These are phyloP conservation scores for Atractosteus spatula DNA, from an alignment of 2,113 vertebrate species.

Conservation along the genomic window DNA sequence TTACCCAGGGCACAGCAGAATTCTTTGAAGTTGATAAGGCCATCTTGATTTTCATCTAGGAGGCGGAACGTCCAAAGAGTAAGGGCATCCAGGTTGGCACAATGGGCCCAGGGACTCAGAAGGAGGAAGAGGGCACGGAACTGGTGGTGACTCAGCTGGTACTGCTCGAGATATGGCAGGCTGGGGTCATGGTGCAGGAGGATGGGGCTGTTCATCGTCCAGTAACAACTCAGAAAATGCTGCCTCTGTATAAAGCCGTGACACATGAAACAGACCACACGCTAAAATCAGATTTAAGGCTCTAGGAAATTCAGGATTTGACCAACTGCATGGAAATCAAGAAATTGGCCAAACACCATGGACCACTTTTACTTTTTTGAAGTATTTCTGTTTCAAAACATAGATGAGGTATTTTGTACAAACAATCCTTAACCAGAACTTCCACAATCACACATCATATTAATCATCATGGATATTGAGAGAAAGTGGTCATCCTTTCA, in stretches of 20 bases:
- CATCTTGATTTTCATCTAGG: conserved; percentile 80
- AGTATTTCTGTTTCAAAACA: too few relatives aligned
- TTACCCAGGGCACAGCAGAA: conserved; percentile 83
- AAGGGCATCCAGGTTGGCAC: conserved; percentile 73
- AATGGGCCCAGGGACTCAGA: conserved; percentile 87
- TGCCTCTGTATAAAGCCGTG: conserved; percentile 74
- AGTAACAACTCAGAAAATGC: conserved; percentile 93
- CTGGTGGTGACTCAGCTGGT: conserved; percentile 86
- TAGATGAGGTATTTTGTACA: too few relatives aligned
- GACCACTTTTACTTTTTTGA: too few relatives aligned
- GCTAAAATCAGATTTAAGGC: too few relatives aligned
- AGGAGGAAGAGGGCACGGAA: conserved; percentile 82
- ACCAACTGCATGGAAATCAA: too few relatives aligned
- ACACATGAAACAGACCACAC: not conserved
- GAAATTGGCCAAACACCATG: too few relatives aligned
- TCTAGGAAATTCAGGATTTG: too few relatives aligned
- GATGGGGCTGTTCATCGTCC: conserved; percentile 70
- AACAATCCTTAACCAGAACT: too few relatives aligned
- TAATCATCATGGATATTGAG: too few relatives aligned
- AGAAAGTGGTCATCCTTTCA: too few relatives aligned
- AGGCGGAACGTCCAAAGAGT: conserved; percentile 85
- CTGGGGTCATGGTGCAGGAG: conserved; percentile 91
- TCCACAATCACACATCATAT: too few relatives aligned
- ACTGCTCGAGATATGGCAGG: conserved; percentile 92
- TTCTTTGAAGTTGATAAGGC: conserved; percentile 94